Base-by-base conservation (phyloP, 2,888 invertebrate genomes). In the Sycophila texana region DNA sequence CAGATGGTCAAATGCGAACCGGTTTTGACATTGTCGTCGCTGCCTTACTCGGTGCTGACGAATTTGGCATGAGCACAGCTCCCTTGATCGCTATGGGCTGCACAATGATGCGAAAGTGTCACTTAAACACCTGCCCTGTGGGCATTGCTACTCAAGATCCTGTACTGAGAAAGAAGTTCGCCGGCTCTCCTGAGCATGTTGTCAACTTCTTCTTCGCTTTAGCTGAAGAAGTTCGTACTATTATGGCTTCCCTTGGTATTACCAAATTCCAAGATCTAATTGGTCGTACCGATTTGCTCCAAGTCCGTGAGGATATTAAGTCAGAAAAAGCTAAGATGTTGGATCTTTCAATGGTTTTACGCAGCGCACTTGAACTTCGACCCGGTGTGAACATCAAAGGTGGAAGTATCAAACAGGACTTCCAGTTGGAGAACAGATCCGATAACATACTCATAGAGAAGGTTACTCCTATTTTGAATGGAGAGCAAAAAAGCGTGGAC, bases 41-140 rank as follows among this genome's bases (percentile, higher is more conserved):
- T 2, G 99, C 98, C 0, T 89, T 99, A 60, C 92, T 99, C 57
- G 99, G 99, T 30, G 99, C 99, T 12, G 99, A 99, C 90, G 99
- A 99, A 91, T 97, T 99, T 89, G 99, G 99, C 26, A 98, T 99
- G 92, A 98, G 98, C 89, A 99, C 99, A 0, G 99, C 99, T 2
- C 99, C 99, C 0, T 92, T 99, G 72, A 99, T 99, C 87, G 98
- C 97, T 1, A 94, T 99, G 91, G 99, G 99, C 4, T 99, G 99
- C 89, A 99, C 99, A 0, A 99, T 99, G 99, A 99, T 99, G 99
- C 93, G 99, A 78, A 99, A 99, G 90, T 99, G 99, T 88, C 99
- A 99, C 91, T 92, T 99, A 85, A 99, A 99, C 91, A 99, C 99
- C 10, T 99, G 99, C 84, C 99, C 99, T 0, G 99, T 99, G 80